A percentile compares a stretch with the other conserved stretches of the same genome.
Conservation (phyloP, 2,113 vertebrate species). For the Petaurus breviceps region DNA sequence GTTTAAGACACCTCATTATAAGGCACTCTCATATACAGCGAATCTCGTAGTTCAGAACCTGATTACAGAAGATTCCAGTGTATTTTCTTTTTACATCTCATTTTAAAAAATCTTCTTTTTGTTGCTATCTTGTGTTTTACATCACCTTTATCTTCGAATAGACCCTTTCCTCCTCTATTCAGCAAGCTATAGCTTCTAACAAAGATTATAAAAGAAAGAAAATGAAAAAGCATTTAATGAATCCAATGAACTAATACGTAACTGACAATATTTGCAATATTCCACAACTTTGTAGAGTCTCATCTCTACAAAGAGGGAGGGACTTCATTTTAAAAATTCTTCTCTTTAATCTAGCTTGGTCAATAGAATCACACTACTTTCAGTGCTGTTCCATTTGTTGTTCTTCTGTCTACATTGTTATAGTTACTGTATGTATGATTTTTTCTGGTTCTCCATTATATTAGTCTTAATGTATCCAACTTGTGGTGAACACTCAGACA, state of each 20-base stretch:
- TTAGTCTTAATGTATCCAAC: neutral
- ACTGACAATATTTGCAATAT: neutral
- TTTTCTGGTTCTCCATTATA: neutral
- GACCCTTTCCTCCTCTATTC: neutral
- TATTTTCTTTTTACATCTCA: neutral
- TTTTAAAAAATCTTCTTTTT: neutral
- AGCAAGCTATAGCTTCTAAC: neutral
- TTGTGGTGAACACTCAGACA: neutral
- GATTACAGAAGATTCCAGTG: neutral
- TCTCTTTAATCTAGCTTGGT: neutral
- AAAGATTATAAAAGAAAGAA: neutral
- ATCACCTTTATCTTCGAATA: neutral
- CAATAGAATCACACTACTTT: neutral
- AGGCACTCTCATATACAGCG: neutral
- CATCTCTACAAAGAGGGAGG: neutral
- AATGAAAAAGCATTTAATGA: too few relatives aligned
- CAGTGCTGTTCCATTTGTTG: neutral
- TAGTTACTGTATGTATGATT: neutral
- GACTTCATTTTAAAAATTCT: neutral
- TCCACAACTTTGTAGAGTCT: neutral
- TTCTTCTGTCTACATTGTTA: neutral
- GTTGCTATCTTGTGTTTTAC: neutral
- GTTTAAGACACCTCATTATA: neutral
- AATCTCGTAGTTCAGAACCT: neutral
- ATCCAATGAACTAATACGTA: too few relatives aligned